Evolutionary conservation across 2,113 vertebrate genomes (phyloP).

Genomic region (Anoura caudifer): DNA sequence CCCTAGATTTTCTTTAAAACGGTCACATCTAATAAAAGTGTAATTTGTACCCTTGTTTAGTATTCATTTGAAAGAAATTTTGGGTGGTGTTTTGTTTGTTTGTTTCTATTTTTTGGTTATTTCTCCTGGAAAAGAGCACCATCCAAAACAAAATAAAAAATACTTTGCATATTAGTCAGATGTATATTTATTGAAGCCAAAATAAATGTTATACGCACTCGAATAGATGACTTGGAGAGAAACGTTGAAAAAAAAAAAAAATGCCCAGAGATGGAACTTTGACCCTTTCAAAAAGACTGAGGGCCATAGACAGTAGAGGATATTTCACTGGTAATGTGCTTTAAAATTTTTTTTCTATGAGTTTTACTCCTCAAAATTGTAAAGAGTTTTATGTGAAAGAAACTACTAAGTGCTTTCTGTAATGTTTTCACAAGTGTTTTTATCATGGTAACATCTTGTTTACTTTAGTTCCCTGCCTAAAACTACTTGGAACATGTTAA

Average conservation of each 20-base stretch:
- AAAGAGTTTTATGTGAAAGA: slow-evolving; percentile 82
- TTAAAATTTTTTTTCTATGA: slow-evolving; percentile 51
- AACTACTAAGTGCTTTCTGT: slow-evolving; percentile 90
- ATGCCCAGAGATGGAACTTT: not conserved
- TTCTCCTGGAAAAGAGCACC: not conserved
- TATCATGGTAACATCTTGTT: slow-evolving; percentile 99
- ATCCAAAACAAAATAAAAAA: not conserved
- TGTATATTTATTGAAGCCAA: slow-evolving; percentile 21
- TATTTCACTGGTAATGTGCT: slow-evolving; percentile 60
- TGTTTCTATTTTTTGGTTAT: not conserved
- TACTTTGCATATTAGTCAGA: not conserved
- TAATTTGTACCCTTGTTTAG: not conserved
- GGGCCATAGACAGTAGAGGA: not conserved
- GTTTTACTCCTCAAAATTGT: slow-evolving; percentile 79
- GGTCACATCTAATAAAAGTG: not conserved
- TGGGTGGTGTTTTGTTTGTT: not conserved
- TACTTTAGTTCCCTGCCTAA: slow-evolving; percentile 99
- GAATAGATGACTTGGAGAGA: not conserved
- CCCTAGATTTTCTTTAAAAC: not conserved
- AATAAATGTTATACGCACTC: not conserved
- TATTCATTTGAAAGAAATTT: not conserved
- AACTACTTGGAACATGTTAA: slow-evolving; percentile 99
- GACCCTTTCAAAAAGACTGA: not conserved
- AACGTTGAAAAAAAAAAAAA: not conserved
- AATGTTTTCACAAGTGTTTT: slow-evolving; percentile 99